Evolutionary conservation across 2,113 vertebrate genomes (phyloP).

Genomic region (Pseudorhombus dupliciocellatus): DNA sequence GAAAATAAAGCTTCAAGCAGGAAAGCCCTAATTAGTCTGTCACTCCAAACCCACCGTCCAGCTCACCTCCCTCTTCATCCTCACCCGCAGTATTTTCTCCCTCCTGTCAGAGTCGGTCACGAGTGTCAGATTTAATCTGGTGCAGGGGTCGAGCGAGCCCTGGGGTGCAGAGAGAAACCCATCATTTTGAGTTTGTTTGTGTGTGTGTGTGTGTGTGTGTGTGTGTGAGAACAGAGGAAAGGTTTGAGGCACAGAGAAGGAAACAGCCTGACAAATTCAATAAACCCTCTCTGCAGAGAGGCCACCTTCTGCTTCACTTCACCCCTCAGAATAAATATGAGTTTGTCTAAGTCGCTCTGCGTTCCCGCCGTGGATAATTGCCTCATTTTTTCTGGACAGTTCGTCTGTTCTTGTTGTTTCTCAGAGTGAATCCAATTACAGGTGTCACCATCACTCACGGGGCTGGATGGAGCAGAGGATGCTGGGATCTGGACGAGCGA

Average conservation of each 20-base stretch:
- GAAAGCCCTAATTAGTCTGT: slow-evolving; percentile 79
- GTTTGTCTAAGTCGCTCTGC: slow-evolving; percentile 49
- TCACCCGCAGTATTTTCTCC: slow-evolving; percentile 48
- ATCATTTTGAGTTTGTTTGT: slow-evolving; percentile 68
- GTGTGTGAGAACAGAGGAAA: slow-evolving; percentile 31
- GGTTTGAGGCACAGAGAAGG: slow-evolving; percentile 30
- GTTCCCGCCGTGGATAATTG: slow-evolving; percentile 60
- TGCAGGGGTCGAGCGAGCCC: slow-evolving; percentile 69
- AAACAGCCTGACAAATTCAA: slow-evolving; percentile 76
- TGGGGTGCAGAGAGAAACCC: slow-evolving; percentile 66
- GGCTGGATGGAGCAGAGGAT: slow-evolving; percentile 56
- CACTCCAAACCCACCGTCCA: slow-evolving; percentile 65
- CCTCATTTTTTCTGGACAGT: slow-evolving; percentile 33
- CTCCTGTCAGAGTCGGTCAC: slow-evolving; percentile 73
- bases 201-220: slow-evolving; percentile 47
- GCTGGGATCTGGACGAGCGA: slow-evolving; percentile 49
- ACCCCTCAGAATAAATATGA: slow-evolving; percentile 66
- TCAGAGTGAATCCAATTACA: slow-evolving; percentile 72
- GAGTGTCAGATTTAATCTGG: slow-evolving; percentile 81
- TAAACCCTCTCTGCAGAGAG: slow-evolving; percentile 66
- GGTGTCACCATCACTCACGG: slow-evolving; percentile 62
- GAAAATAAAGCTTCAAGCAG: slow-evolving; percentile 78
- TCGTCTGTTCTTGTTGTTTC: slow-evolving; percentile 40
- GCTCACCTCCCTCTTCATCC: neutral
- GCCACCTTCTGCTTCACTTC: slow-evolving; percentile 53